Evolutionary conservation across 1,140 invertebrate genomes (phyloP), one percentile per base, ranked within the genome.

Genomic region (Scaptomyza pallida): DNA sequence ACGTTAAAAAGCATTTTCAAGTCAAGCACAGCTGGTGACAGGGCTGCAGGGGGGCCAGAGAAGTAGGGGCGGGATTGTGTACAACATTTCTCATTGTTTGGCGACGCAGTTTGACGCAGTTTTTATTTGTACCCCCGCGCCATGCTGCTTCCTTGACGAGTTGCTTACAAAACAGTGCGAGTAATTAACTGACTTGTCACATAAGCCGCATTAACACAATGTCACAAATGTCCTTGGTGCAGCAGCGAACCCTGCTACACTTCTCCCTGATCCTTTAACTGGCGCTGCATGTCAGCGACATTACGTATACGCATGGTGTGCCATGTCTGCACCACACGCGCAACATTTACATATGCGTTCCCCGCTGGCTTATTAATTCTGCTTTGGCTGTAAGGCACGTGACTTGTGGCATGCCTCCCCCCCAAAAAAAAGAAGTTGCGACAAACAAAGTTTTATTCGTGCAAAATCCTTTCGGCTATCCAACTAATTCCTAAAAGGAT

Each of bases 171-270:
- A 80, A 80, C 72, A 75, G 63, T 50, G 78, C 44, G 60, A 56
- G 67, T 89, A 88, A 88, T 88, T 88, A 88, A 89, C 82, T 82
- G 68, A 56, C 77, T 80, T 88, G 82, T 88, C 82, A 88, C 78
- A 88, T 75, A 82, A 88, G 75, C 81, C 82, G 83, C 78, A 89
- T 82, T 88, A 88, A 88, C 82, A 88, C 79, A 89, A 88, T 88
- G 83, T 76, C 60, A 61, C 71, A 79, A 83, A 83, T 86, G 79
- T 83, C 65, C 71, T 52, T 72, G 75, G 65, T 60, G 65, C 70
- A 74, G 67, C 55, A n/a, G 21, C 59, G 12, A 37, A n/a, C 33
- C 10, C n/a, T 37, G 4, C 12, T 5, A 13, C 1, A 0, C 8
- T 1, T 15, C 54, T 15, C n/a, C 37, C 0, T 23, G 16, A 12